These are phyloP conservation scores for Zophobas morio DNA, from an alignment of 1,140 invertebrate genomes.

Conservation along the genomic window DNA sequence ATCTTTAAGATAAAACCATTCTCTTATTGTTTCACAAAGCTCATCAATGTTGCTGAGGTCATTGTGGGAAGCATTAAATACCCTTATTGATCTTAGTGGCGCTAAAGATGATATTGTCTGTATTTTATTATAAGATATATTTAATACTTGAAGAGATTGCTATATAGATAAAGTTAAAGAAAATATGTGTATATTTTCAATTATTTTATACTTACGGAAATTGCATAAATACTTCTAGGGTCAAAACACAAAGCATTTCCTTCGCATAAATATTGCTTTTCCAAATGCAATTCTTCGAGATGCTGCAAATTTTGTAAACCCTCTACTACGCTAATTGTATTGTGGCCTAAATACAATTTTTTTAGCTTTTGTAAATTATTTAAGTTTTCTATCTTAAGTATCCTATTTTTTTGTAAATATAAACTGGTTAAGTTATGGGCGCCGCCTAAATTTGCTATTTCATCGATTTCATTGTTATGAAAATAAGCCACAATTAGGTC, in stretches of 20 bases:
- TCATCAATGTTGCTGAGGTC: slow-evolving; percentile 68
- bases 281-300: slow-evolving; percentile 78
- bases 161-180: slow-evolving; percentile 58
- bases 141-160: slow-evolving; percentile 68
- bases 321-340: slow-evolving; percentile 78
- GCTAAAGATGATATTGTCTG: slow-evolving; percentile 66
- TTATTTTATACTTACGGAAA: slow-evolving; percentile 71
- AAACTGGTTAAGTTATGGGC: slow-evolving; percentile 75
- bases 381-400: slow-evolving; percentile 77
- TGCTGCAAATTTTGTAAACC: slow-evolving; percentile 74
- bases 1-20: slow-evolving; percentile 70
- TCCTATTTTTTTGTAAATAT: slow-evolving; percentile 79
- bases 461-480: slow-evolving; percentile 75
- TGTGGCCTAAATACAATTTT: slow-evolving; percentile 78
- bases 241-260: slow-evolving; percentile 78
- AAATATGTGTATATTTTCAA: slow-evolving; percentile 9
- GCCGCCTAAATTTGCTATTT: slow-evolving; percentile 74
- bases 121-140: slow-evolving; percentile 71
- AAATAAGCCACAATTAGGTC: slow-evolving; percentile 76
- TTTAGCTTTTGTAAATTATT: slow-evolving; percentile 72
- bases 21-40: slow-evolving; percentile 70
- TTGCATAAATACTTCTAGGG: slow-evolving; percentile 71
- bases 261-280: slow-evolving; percentile 73
- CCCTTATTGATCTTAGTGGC: slow-evolving; percentile 66
- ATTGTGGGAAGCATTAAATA: slow-evolving; percentile 70